Base-by-base conservation (phyloP, 2,113 vertebrate genomes). In the Lepidothrix coronata region DNA sequence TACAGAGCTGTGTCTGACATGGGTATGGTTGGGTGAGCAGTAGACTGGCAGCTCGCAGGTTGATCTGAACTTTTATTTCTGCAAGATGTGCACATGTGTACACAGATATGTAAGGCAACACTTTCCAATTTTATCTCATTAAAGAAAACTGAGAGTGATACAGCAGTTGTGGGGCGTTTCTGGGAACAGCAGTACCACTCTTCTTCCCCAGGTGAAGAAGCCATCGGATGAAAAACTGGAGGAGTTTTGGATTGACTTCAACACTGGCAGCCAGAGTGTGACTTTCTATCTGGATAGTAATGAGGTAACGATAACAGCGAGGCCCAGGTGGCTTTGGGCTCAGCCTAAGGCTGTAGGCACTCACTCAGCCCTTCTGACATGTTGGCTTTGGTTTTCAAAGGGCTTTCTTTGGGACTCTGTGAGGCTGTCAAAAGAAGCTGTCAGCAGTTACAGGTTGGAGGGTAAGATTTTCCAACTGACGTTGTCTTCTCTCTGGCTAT, bases 221-320 rank as follows among this genome's bases (percentile, higher is more conserved):
- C 99, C 99, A 8, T 92, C 97, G 0, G 99, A 99, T 30, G 98
- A 99, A 35, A 98, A 98, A 44, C 95, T 99, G 82, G 98, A 99
- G 21, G 76, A 98, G 57, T 99, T 99, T 93, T 99, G 99, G 99
- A 98, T 99, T 4, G 99, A 99, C 83, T 99, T 99, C 85, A 99
- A 99, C 8, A 8, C 95, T 1, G 98, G 98, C 46, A 99, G 98
- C 66, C 97, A 96, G 72, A 98, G 98, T n/a, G 95, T 99, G 75
- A 98, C 98, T 84, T 99, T 99, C 97, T 99, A 99, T 31, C 97
- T 98, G 46, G 95, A 99, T 30, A 98, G 97, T 35, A 92, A 85
- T 3, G 97, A 99, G 98, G 99, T 99, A 97, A 95, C 58, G 98
- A 99, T 99, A 97, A 95, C 62, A 58, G 14, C 11, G 51, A 59